Percentiles rank a stretch among this genome's conserved stretches.
Conservation (phyloP, 1,140 invertebrate genomes). For the Trachymyrmex cornetzi region DNA sequence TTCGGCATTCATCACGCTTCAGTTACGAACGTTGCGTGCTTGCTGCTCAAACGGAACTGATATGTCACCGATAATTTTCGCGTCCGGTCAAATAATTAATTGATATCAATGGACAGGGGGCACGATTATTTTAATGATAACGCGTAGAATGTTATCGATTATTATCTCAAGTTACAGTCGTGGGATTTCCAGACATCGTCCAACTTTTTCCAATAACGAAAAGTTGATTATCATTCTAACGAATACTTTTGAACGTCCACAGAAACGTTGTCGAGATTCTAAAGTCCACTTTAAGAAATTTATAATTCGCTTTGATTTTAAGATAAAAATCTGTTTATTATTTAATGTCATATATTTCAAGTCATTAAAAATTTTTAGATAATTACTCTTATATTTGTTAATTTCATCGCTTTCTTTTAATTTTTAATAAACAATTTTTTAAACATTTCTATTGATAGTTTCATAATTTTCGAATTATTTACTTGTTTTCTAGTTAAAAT, state of each 20-base stretch:
- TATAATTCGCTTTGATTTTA: background rate
- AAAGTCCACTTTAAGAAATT: background rate
- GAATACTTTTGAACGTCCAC: background rate
- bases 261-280: background rate
- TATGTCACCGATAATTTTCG: conserved; percentile 15
- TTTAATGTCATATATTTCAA: background rate
- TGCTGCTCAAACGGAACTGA: conserved; percentile 19
- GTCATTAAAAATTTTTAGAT: background rate
- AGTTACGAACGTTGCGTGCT: conserved; percentile 33
- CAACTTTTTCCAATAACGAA: background rate
- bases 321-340: background rate
- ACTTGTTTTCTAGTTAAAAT: background rate
- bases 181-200: background rate
- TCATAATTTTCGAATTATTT: background rate
- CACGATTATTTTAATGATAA: conserved; percentile 14
- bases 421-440: background rate
- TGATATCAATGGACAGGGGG: background rate
- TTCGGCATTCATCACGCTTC: conserved; percentile 40
- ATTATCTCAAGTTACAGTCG: conserved; percentile 14
- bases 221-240: background rate
- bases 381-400: conserved; percentile 12
- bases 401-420: background rate
- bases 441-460: conserved; percentile 6
- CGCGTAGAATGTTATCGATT: background rate
- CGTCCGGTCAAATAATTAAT: conserved; percentile 40